Base-by-base conservation (phyloP, 2,113 vertebrate species). In the Lanius collurio region DNA sequence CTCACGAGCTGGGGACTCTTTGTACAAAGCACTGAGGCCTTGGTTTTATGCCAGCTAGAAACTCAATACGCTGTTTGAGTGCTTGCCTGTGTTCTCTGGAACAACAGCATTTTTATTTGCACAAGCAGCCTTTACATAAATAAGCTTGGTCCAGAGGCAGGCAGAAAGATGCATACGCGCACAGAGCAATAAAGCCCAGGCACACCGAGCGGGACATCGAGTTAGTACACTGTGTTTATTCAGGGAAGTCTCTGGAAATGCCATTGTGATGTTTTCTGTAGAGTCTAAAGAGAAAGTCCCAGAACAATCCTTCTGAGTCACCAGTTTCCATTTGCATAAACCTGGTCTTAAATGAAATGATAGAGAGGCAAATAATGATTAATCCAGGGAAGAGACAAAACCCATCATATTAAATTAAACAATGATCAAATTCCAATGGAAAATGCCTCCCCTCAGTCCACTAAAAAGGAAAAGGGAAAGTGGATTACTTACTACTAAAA, bases 281-380 rank as follows among this genome's bases (percentile, higher is more conserved):
- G 7, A 65, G 63, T 30, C 57, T 62, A 56, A 69, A 69, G 63
- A 80, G n/a, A 49, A 74, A 73, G 68, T 41, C 41, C 57, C 57
- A 95, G 82, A 94, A 86, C 44, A 90, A 94, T 73, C 44, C n/a
- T 67, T 57, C 26, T 56, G 82, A 90, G 42, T 88, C 79, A 90
- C 42, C 63, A 69, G 57, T 77, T 92, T 79, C 46, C 64, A 74
- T 90, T 87, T 77, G n/a, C 67, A 88, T n/a, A 86, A 73, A 80
- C 26, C n/a, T 69, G 46, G 10, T 71, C 26, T 80, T 90, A 84
- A 93, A 82, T 35, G 5, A 95, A 91, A 90, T 5, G 10, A 76
- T 26, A 68, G 52, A 57, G 12, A 60, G 31, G 37, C 57, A 90
- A 62, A 82, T 67, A 82, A 87, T 42, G 7, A 49, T 77, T 90